A percentile compares a stretch with the other conserved stretches of the same genome.
These are phyloP conservation scores for Zeus faber DNA, from an alignment of 2,113 vertebrate genomes.

Conservation along the genomic window DNA sequence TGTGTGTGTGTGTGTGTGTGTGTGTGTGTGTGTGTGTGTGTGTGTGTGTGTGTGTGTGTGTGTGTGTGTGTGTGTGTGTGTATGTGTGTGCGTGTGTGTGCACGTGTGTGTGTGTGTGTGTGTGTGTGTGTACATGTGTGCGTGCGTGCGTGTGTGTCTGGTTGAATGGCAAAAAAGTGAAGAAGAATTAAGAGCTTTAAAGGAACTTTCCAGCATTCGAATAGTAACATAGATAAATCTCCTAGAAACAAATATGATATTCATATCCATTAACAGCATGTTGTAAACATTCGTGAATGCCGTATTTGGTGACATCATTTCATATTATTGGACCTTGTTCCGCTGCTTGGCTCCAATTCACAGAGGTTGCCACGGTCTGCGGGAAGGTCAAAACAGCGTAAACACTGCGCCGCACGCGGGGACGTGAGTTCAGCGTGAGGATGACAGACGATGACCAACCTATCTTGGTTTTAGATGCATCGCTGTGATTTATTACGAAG, in stretches of 20 bases:
- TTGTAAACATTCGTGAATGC: no score
- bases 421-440: conserved; percentile 18
- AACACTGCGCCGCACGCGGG: conserved; percentile 21
- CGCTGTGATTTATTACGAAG: conserved; percentile 37
- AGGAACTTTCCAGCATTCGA: no score
- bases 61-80: conserved; percentile 1
- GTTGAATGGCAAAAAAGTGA: no score
- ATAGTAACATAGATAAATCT: no score
- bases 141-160: no score
- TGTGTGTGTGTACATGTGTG: not conserved
- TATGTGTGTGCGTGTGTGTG: not conserved
- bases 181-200: no score
- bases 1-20: conserved; percentile 1
- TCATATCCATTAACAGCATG: no score
- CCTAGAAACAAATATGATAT: no score
- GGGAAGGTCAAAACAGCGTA: conserved; percentile 45
- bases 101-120: not conserved
- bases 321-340: no score
- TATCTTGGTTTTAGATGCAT: conserved; percentile 33
- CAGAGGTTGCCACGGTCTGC: no score
- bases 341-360: no score
- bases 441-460: conserved; percentile 21
- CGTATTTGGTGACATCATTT: no score
- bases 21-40: not conserved
- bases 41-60: conserved; percentile 6